Conservation (phyloP, 2,113 vertebrate species). For the Caracal caracal region DNA sequence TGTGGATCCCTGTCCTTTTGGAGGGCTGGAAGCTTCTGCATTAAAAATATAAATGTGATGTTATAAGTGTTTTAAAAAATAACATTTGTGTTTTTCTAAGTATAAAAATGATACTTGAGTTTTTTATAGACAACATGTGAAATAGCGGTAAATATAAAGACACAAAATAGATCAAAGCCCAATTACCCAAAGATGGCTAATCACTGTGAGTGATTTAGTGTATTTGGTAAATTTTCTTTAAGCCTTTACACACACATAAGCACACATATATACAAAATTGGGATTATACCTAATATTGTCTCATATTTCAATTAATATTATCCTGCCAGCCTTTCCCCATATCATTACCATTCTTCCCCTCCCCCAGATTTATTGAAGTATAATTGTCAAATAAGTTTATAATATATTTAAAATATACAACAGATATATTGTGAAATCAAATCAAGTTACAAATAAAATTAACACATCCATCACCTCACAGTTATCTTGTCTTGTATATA, state of each 20-base stretch:
- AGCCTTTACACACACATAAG: background rate
- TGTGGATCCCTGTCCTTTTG: background rate
- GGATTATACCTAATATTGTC: background rate
- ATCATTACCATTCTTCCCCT: background rate
- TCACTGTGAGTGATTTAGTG: background rate
- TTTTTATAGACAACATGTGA: background rate
- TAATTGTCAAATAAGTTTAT: background rate
- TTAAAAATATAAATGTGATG: background rate
- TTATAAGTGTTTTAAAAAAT: background rate
- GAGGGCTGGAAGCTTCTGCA: background rate
- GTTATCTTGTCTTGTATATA: background rate
- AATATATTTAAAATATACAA: background rate
- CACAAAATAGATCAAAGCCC: background rate
- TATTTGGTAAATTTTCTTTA: background rate
- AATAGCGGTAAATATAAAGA: slow-evolving; percentile 14
- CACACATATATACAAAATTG: background rate
- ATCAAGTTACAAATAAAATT: background rate
- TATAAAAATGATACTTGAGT: background rate
- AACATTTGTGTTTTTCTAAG: slow-evolving; percentile 9
- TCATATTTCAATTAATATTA: slow-evolving; percentile 24
- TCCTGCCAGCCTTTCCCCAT: background rate
- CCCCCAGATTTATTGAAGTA: background rate
- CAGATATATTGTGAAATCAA: background rate
- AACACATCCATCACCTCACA: background rate
- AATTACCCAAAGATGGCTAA: background rate